Base-by-base conservation (phyloP, 2,113 vertebrate species). In the Etheostoma spectabile region DNA sequence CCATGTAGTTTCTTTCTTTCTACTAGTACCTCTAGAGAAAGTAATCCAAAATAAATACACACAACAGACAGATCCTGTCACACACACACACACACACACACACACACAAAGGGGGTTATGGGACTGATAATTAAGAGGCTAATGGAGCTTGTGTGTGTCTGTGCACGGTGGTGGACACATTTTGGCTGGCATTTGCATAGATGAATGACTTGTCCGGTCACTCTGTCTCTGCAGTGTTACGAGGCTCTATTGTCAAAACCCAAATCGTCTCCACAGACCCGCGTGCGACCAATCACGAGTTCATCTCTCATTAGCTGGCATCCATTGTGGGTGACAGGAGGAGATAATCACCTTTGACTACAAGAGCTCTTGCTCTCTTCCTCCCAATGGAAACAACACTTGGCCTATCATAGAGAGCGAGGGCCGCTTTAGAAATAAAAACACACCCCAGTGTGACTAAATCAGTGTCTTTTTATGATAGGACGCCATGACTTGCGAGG, bases 121-220 rank as follows among this genome's bases (percentile, higher is more conserved):
- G 74, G 46, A 42, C 94, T 95, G 95, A 95, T 97, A 96, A 97
- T 96, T 95, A 96, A 96, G 95, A 96, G 94, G 93, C 95, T 96
- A 96, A 97, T 96, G 96, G 96, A 97, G 97, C 45, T 52, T 73
- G 80, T 14, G 48, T 10, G 42, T 48, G 62, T 48, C n/a, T 65
- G 95, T 35, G 38, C 8, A 95, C 92, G 92, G 49, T 33, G 56
- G 16, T 95, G 95, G 96, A 95, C 96, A 95, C 77, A 95, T 96
- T 76, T 96, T 96, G 92, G 96, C 96, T 97, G 96, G 95, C 96
- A 98, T 97, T 97, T 97, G 95, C 96, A 96, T 95, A 95, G 95
- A 96, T 97, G 96, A 97, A 97, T 97, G 96, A 97, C 96, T 96
- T 95, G 95, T 97, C 96, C 96, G 95, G 95, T 96, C 95, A 94